Conservation (phyloP, 2,888 invertebrate species). For the Schrankia costaestrigalis region DNA sequence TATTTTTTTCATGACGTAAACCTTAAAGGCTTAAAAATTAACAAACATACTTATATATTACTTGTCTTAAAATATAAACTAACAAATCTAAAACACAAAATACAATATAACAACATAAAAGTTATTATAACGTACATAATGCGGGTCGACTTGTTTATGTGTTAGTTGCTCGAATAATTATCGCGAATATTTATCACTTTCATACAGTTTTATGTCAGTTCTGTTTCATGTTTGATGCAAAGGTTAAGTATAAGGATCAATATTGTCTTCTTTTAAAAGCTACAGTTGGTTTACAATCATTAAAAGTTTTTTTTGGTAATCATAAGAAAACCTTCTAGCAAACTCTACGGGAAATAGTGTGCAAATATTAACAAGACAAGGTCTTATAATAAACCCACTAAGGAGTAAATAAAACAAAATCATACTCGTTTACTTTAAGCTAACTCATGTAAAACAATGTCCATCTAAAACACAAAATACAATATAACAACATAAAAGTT, state of each 20-base stretch:
- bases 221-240: no score
- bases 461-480: conserved; percentile 7
- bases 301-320: not conserved
- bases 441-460: not conserved
- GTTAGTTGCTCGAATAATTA: conserved; percentile 40
- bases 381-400: not conserved
- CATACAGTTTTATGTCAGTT: conserved; percentile 45
- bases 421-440: not conserved
- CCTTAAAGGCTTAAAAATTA: no score
- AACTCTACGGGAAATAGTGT: not conserved
- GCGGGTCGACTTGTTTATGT: conserved; percentile 20
- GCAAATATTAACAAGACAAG: not conserved
- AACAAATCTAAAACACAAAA: conserved; percentile 6
- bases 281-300: no score
- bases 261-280: no score
- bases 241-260: no score
- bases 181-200: conserved; percentile 52
- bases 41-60: no score
- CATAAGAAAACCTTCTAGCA: not conserved
- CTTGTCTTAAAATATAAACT: no score
- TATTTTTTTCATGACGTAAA: no score
- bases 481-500: conserved; percentile 3
- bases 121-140: conserved; percentile 11
- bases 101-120: conserved; percentile 6
- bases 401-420: not conserved